phyloP scores from a whole-genome alignment of 2,888 invertebrate genomes.

The Drosophila peninsularis region DNA sequence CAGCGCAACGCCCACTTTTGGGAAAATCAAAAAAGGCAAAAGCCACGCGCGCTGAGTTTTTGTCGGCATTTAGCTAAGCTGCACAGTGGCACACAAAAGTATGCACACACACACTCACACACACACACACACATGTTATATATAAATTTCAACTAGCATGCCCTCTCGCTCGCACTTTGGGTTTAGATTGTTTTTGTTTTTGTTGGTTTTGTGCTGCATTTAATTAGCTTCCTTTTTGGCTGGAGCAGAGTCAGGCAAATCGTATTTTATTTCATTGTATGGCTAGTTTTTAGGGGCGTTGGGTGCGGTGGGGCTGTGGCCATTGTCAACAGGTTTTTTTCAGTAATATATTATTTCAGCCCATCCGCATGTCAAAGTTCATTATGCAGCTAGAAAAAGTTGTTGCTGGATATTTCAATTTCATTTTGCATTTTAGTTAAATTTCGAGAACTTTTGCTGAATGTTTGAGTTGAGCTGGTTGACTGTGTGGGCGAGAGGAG shows the following conservation, averaged over 20 bases:
- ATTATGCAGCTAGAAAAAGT: constrained; percentile 1
- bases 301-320: background rate
- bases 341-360: background rate
- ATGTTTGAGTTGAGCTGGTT: background rate
- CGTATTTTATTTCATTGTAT: background rate
- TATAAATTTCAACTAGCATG: constrained; percentile 41
- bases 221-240: constrained; percentile 20
- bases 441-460: background rate
- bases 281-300: background rate
- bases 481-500: background rate
- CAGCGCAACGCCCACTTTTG: constrained; percentile 20
- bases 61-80: constrained; percentile 19
- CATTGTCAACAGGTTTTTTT: constrained; percentile 9
- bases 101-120: constrained; percentile 2
- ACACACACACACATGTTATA: too few species aligned
- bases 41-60: constrained; percentile 9
- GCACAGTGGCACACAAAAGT: constrained; percentile 10
- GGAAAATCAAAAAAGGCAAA: constrained; percentile 13
- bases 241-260: background rate
- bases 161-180: constrained; percentile 32
- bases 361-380: background rate
- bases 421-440: background rate
- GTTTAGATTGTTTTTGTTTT: background rate
- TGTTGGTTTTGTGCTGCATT: constrained; percentile 20
- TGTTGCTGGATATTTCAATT: background rate